Base-by-base conservation (phyloP, 2,888 invertebrate genomes). In the Nematopogon swammerdamellus region DNA sequence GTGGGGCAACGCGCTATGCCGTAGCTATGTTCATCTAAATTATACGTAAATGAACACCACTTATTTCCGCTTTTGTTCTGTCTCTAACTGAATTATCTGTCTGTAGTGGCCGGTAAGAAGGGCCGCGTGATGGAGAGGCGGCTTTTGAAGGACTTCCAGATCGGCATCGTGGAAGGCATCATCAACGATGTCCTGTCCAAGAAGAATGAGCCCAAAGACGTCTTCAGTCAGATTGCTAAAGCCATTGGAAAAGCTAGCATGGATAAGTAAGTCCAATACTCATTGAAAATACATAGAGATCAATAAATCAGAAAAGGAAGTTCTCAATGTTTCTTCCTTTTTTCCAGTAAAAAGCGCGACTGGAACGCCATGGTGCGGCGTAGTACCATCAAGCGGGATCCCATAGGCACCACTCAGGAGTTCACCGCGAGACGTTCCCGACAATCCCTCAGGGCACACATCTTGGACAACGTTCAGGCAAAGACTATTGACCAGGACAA, bases 91-190 rank as follows among this genome's bases (percentile, higher is more conserved):
- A 25, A 25, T 25, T 25, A n/a, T n/a, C n/a, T n/a, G n/a, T 56
- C 72, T 75, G n/a, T 68, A 86, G 91, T 91, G 47, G 83, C 89
- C 18, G 92, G 92, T 2, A 91, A 90, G 64, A 91, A 91, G 62
- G 92, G 92, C 2, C 88, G 91, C 64, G 88, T 91, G 3, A 90
- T 93, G 89, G 93, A 94, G 62, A 82, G 94, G 17, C 83, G 92
- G 30, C 85, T 94, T 16, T 81, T 92, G 49, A 93, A 92, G 65
- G 93, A 94, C 72, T 94, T 94, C 85, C 92, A 92, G 63, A 93
- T 94, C 55, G 93, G 93, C 11, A 87, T 91, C 49, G 92, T 93
- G 1, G 92, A 93, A 63, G 91, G 88, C 3, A 84, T 92, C 30
- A 85, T 89, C 19, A 88, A 85, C 55, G 89, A 91, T 55, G 88